Evolutionary conservation across 2,113 vertebrate genomes (phyloP), one percentile per base, ranked within the genome.

Genomic region (Syrrhaptes paradoxus): DNA sequence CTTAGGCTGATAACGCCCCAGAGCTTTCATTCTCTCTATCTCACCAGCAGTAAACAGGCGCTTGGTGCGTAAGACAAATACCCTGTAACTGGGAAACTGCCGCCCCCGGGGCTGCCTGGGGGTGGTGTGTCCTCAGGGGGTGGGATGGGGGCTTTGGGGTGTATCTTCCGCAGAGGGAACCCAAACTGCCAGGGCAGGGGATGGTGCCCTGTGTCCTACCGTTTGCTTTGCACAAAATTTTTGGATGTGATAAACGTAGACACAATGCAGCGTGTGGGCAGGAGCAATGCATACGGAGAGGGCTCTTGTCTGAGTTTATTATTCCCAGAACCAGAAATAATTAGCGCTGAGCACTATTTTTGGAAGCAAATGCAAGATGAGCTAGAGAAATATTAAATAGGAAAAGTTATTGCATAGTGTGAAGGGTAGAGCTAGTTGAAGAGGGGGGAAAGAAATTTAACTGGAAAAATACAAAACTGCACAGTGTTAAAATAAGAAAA

Each of bases 1-100:
- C 84, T 91, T 41, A 78, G 66, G 71, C 87, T 92, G 95, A 93
- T 94, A 95, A 72, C 26, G 75, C 71, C 76, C 51, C 92, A 48
- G 90, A 77, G 83, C 20, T 20, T 87, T 85, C 51, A 0, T 24
- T 82, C 73, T 73, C 81, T 6, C 0, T 57, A 34, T 77, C 86
- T 86, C 68, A 52, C 31, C 34, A 8, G 41, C 9, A 0, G 34
- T 61, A 68, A 77, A 80, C 1, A 2, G 68, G 8, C 8, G 4
- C 41, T 80, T 9, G 45, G 34, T 36, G 65, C 1, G 0, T 85
- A 83, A 83, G 45, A 18, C 70, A 92, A 96, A 91, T 10, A 73
- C 55, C 52, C 20, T 20, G 84, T 95, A 66, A 57, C 94, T 62
- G 58, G 87, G 94, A 85, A 85, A 90, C 87, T 75, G n/a, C 57